Percentiles rank a stretch among this genome's conserved stretches.
Evolutionary conservation across 2,113 vertebrate genomes (phyloP).

Genomic region (Cisticola juncidis): DNA sequence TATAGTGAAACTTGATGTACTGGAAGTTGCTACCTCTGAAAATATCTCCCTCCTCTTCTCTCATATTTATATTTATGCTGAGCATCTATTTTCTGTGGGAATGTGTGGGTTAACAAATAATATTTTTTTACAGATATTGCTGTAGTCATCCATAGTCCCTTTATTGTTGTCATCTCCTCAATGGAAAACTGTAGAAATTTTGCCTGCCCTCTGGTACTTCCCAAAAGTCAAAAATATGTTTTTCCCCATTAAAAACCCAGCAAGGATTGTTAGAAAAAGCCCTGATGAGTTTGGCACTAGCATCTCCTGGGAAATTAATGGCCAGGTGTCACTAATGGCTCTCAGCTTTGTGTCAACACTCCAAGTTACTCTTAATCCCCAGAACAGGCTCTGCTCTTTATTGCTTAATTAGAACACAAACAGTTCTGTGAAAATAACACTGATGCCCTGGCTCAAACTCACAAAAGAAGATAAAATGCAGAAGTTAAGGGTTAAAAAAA

Average conservation of each 20-base stretch:
- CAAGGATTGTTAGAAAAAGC: slow-evolving; percentile 16
- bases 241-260: slow-evolving; percentile 40
- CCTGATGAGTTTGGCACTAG: slow-evolving; percentile 35
- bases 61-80: neutral
- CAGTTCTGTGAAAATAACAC: slow-evolving; percentile 58
- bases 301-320: slow-evolving; percentile 66
- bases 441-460: slow-evolving; percentile 31
- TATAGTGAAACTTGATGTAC: neutral
- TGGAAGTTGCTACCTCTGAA: slow-evolving; percentile 17
- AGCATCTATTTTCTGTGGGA: neutral
- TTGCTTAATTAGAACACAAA: slow-evolving; percentile 66
- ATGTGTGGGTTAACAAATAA: neutral
- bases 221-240: neutral
- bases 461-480: slow-evolving; percentile 42
- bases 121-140: neutral
- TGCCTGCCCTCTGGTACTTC: neutral
- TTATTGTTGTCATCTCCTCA: neutral
- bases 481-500: slow-evolving; percentile 29
- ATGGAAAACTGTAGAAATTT: neutral
- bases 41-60: neutral
- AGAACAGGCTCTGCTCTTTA: slow-evolving; percentile 50
- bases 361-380: slow-evolving; percentile 63
- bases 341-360: slow-evolving; percentile 61
- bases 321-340: slow-evolving; percentile 63
- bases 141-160: neutral